phyloP scores from a whole-genome alignment of 2,888 invertebrate species.

The Cecidostiba fungosa region DNA sequence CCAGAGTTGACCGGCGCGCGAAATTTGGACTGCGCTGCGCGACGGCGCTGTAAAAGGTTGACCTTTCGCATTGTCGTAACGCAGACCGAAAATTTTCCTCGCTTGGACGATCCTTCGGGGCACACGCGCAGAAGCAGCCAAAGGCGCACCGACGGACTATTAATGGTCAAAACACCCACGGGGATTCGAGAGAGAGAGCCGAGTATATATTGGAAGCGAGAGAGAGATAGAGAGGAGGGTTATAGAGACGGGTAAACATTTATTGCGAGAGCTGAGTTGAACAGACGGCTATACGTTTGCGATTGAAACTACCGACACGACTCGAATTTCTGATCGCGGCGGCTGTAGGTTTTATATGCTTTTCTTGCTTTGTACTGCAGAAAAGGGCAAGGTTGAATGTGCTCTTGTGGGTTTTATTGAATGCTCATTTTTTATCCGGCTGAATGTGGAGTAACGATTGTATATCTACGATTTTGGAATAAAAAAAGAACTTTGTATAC shows the following conservation, averaged over 20 bases:
- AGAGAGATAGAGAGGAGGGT: not conserved
- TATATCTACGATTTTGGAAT: too few species aligned
- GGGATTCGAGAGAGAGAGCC: constrained; percentile 11
- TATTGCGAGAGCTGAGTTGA: constrained; percentile 18
- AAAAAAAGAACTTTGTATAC: not conserved
- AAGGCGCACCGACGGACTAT: constrained; percentile 16
- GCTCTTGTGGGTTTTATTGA: not conserved
- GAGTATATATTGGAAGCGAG: constrained; percentile 3
- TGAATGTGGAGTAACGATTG: not conserved
- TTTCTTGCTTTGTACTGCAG: not conserved
- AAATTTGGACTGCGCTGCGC: not conserved
- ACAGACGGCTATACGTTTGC: not conserved
- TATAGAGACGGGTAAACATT: constrained; percentile 22
- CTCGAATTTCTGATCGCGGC: not conserved
- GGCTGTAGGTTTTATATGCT: not conserved
- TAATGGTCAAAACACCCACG: constrained; percentile 49
- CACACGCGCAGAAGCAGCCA: not conserved
- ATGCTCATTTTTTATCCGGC: not conserved
- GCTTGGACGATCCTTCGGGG: constrained; percentile 2
- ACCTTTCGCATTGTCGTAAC: not conserved
- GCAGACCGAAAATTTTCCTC: not conserved
- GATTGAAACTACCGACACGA: constrained; percentile 1
- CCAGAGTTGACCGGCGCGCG: constrained; percentile 8
- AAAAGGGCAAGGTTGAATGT: not conserved
- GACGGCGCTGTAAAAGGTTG: not conserved